phyloP scores from a whole-genome alignment of 2,113 vertebrate genomes.

The Cyrtonyx montezumae region DNA sequence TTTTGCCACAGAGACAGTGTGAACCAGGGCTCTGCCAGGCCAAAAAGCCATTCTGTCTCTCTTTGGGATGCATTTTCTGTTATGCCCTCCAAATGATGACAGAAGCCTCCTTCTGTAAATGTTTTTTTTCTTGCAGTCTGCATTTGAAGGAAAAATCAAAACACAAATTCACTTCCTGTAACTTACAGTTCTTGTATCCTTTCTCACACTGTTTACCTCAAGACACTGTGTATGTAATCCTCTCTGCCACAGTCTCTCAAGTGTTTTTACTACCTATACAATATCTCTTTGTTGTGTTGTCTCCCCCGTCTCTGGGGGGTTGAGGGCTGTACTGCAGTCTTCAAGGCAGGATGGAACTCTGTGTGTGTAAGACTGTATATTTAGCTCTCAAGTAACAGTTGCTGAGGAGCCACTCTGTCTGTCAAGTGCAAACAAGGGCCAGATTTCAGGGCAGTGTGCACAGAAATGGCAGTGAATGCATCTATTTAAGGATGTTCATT shows the following conservation, averaged over 20 bases:
- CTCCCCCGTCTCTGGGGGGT: rapidly evolving
- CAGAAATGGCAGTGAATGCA: background rate
- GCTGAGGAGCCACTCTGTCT: background rate
- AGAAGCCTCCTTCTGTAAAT: background rate
- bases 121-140: background rate
- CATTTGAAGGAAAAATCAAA: background rate
- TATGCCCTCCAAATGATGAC: background rate
- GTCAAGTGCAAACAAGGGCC: background rate
- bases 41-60: background rate
- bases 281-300: background rate
- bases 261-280: background rate
- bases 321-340: background rate
- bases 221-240: background rate
- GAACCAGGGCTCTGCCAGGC: background rate
- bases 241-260: background rate
- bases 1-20: background rate
- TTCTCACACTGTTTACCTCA: background rate
- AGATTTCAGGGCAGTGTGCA: background rate
- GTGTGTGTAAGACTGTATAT: background rate
- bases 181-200: background rate
- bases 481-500: background rate
- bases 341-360: background rate
- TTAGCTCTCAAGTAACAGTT: background rate
- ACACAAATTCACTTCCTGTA: background rate
- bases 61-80: background rate